phyloP scores from a whole-genome alignment of 2,113 vertebrate genomes.

The Amphiprion ocellaris region DNA sequence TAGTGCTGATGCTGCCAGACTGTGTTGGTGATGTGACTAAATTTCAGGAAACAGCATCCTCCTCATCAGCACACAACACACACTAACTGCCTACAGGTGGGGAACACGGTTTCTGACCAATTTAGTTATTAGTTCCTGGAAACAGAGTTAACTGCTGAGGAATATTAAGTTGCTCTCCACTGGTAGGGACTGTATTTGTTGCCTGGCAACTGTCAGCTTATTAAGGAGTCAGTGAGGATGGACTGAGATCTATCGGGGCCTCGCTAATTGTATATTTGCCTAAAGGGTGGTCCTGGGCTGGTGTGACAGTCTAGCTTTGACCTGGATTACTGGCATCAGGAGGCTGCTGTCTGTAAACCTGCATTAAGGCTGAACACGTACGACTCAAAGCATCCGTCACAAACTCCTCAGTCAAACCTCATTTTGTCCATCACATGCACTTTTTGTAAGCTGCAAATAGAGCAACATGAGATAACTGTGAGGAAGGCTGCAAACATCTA shows the following conservation, averaged over 20 bases:
- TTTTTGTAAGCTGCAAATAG: no score
- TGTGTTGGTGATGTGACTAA: background rate
- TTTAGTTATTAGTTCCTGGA: constrained; percentile 48
- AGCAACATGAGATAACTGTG: no score
- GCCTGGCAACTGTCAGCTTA: constrained; percentile 58
- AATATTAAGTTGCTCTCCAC: constrained; percentile 19
- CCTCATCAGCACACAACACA: background rate
- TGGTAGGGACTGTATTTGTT: constrained; percentile 45
- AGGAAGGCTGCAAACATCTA: no score
- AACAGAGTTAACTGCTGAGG: constrained; percentile 22
- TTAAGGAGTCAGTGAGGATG: constrained; percentile 42
- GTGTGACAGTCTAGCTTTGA: constrained; percentile 21
- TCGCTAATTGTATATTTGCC: constrained; percentile 30
- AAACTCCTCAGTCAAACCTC: background rate
- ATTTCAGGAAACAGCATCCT: constrained; percentile 30
- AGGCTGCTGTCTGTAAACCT: background rate
- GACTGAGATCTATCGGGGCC: constrained; percentile 11
- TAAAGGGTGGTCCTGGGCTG: constrained; percentile 7
- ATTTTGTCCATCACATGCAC: background rate
- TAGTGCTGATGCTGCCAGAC: background rate
- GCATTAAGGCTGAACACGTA: background rate
- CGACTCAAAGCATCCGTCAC: constrained; percentile 2
- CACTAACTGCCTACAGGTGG: constrained; percentile 29
- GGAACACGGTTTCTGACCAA: constrained; percentile 19
- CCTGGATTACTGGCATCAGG: background rate